Evolutionary conservation across 1,140 invertebrate genomes (phyloP).

Genomic region (Psix sp.): DNA sequence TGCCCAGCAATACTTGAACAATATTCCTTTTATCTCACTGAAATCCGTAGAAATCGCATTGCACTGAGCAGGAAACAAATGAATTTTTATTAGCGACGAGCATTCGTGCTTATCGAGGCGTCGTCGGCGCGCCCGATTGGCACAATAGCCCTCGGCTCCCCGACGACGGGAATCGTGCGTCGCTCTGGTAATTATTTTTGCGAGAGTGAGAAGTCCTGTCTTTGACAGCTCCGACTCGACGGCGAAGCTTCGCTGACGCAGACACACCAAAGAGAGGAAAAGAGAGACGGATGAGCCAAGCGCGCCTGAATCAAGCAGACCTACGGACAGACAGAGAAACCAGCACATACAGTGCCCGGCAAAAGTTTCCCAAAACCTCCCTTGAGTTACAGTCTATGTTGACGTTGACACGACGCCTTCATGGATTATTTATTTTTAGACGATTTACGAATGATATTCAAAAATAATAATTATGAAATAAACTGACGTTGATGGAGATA

Average conservation of each 20-base stretch:
- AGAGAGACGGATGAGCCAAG: constrained; percentile 27
- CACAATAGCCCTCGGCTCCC: constrained; percentile 69
- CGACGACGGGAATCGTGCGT: constrained; percentile 58
- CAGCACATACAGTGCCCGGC: constrained; percentile 32
- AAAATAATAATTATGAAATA: no score
- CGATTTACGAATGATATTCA: no score
- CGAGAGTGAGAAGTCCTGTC: constrained; percentile 71
- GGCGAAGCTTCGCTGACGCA: constrained; percentile 59
- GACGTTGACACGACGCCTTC: not conserved
- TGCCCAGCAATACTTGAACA: constrained; percentile 40
- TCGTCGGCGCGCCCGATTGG: constrained; percentile 64
- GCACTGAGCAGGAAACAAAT: constrained; percentile 66
- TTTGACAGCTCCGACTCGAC: constrained; percentile 69
- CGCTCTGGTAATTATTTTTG: constrained; percentile 74
- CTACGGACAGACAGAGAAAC: constrained; percentile 37
- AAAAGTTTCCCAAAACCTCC: constrained; percentile 37
- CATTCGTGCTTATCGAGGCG: constrained; percentile 65
- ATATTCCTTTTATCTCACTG: constrained; percentile 51
- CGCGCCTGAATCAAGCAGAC: constrained; percentile 17
- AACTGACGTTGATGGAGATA: no score
- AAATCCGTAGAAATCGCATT: constrained; percentile 56
- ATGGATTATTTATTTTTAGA: no score
- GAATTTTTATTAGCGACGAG: constrained; percentile 72
- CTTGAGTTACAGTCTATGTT: not conserved
- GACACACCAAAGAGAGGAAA: constrained; percentile 56